A percentile compares a stretch with the other conserved stretches of the same genome.
These are phyloP conservation scores for Leucania comma DNA, from an alignment of 2,888 invertebrate species.

Conservation along the genomic window DNA sequence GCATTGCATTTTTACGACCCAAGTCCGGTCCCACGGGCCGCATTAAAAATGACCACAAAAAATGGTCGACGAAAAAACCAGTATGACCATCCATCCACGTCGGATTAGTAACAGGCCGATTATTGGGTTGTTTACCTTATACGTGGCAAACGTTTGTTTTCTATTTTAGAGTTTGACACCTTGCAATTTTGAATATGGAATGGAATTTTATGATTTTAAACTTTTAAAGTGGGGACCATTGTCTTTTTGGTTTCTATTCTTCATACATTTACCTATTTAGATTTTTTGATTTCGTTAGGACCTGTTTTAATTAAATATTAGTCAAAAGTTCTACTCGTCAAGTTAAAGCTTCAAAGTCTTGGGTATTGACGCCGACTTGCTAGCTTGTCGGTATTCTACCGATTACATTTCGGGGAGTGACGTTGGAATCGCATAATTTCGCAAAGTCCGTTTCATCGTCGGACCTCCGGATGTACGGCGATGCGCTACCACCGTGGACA, in stretches of 20 bases:
- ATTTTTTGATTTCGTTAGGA: no score
- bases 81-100: slow-evolving; percentile 74
- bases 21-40: slow-evolving; percentile 74
- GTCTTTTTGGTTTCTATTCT: neutral
- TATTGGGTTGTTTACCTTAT: slow-evolving; percentile 76
- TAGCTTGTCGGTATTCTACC: no score
- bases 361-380: no score
- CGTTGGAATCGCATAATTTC: no score
- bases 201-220: neutral
- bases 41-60: slow-evolving; percentile 77
- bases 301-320: no score
- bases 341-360: no score
- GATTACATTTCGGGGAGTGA: no score
- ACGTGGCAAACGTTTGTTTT: slow-evolving; percentile 60
- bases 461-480: no score
- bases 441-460: no score
- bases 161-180: slow-evolving; percentile 51
- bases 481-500: no score
- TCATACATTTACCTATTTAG: no score
- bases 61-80: slow-evolving; percentile 75
- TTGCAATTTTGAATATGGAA: slow-evolving; percentile 45
- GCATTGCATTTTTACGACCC: slow-evolving; percentile 79
- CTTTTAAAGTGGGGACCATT: neutral
- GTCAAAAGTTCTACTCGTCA: no score
- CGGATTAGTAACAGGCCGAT: slow-evolving; percentile 73